Evolutionary conservation across 2,113 vertebrate genomes (phyloP).

Genomic region (Myotis davidii): DNA sequence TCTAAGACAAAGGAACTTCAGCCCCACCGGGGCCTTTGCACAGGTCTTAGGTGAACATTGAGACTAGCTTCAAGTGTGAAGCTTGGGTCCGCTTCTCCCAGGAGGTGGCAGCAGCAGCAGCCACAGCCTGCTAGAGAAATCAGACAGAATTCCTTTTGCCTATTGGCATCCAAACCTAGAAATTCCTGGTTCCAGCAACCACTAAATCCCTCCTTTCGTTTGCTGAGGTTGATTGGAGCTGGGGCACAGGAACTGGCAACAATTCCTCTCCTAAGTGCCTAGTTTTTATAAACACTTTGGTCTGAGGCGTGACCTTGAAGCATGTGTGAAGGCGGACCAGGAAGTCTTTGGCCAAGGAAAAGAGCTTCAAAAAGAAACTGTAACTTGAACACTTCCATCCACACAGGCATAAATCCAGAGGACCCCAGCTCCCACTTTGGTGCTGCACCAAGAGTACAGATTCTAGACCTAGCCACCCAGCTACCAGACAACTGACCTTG

Average conservation of each 20-base stretch:
- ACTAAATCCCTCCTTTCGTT: constrained; percentile 55
- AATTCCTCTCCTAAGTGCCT: constrained; percentile 55
- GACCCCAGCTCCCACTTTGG: neutral
- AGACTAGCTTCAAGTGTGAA: constrained; percentile 39
- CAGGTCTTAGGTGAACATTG: neutral
- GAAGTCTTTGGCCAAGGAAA: constrained; percentile 45
- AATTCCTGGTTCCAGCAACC: constrained; percentile 53
- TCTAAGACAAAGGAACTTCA: neutral
- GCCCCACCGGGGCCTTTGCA: neutral
- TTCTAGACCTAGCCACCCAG: neutral
- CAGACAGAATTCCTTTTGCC: constrained; percentile 42
- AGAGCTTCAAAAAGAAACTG: constrained; percentile 57
- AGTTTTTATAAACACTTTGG: constrained; percentile 64
- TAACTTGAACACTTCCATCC: constrained; percentile 8
- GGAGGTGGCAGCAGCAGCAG: constrained; percentile 74
- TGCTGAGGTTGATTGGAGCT: constrained; percentile 39
- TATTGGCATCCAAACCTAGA: constrained; percentile 60
- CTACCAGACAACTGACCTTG: constrained; percentile 24
- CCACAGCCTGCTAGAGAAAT: constrained; percentile 22
- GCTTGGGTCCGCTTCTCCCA: constrained; percentile 69
- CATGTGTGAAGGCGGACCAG: constrained; percentile 52
- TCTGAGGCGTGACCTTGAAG: constrained; percentile 73
- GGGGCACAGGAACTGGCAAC: constrained; percentile 45
- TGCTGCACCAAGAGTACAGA: neutral
- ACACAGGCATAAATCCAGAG: neutral